phyloP scores from a whole-genome alignment of 2,888 invertebrate genomes.

The Fragum sueziense region DNA sequence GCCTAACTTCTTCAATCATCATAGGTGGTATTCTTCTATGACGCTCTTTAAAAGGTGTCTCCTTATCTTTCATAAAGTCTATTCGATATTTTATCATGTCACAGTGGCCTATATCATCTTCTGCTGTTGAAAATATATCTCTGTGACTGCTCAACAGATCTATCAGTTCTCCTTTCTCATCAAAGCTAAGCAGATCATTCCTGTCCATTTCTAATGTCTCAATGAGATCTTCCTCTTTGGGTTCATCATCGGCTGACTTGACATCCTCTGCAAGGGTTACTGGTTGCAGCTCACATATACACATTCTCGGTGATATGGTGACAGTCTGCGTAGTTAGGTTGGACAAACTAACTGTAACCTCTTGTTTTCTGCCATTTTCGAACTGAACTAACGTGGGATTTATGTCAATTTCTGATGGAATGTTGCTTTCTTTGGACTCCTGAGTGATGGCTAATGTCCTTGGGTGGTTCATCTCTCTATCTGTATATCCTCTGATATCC shows the following conservation, averaged over 20 bases:
- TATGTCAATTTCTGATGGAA: conserved; percentile 39
- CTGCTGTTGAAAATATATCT: conserved; percentile 36
- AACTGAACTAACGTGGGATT: conserved; percentile 34
- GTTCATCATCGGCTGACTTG: background rate
- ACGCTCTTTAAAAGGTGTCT: conserved; percentile 55
- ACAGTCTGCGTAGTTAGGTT: conserved; percentile 48
- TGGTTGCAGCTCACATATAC: conserved; percentile 36
- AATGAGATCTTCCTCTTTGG: background rate
- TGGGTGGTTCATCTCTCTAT: conserved; percentile 34
- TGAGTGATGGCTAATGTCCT: conserved; percentile 40
- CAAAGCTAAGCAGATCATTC: background rate
- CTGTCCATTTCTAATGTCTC: background rate
- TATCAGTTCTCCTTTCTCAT: background rate
- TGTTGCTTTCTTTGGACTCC: conserved; percentile 17
- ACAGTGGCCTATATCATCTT: conserved; percentile 44
- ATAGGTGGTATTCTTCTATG: conserved; percentile 50
- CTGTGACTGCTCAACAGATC: conserved; percentile 14
- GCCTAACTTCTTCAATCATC: conserved; percentile 49
- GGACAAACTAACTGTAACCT: conserved; percentile 23
- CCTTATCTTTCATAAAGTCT: conserved; percentile 36
- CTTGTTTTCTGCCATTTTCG: conserved; percentile 9
- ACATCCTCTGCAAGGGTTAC: background rate
- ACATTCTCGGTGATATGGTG: conserved; percentile 29
- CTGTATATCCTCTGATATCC: conserved; percentile 17
- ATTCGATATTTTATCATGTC: conserved; percentile 40